These are phyloP conservation scores for Triplophysa bombifrons DNA, from an alignment of 2,797 vertebrate genomes.

Conservation along the genomic window DNA sequence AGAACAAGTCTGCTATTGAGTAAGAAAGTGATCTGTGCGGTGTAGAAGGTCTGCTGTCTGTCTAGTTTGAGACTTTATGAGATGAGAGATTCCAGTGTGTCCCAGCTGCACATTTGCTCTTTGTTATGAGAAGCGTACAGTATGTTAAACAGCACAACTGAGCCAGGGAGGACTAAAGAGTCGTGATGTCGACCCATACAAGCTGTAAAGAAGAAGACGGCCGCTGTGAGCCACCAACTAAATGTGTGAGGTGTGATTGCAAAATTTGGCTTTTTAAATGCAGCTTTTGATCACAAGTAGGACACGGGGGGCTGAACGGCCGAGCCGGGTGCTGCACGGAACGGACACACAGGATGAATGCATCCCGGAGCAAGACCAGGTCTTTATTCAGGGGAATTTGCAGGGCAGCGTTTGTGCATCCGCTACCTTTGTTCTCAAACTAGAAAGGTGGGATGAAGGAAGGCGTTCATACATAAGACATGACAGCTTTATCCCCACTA, in stretches of 20 bases:
- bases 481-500: conserved; percentile 36
- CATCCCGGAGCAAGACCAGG: conserved; percentile 33
- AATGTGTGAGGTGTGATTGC: conserved; percentile 3
- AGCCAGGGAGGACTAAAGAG: background rate
- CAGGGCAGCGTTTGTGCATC: conserved; percentile 47
- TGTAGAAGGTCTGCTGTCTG: too few relatives aligned
- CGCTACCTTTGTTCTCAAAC: conserved; percentile 46
- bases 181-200: background rate
- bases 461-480: conserved; percentile 27
- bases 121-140: background rate
- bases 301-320: conserved; percentile 50
- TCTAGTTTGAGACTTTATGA: background rate
- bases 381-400: conserved; percentile 42
- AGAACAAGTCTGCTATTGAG: too few relatives aligned
- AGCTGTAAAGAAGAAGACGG: background rate
- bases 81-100: background rate
- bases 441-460: conserved; percentile 41
- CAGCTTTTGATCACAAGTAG: conserved; percentile 51
- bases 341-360: conserved; percentile 52
- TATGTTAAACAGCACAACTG: background rate
- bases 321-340: conserved; percentile 32
- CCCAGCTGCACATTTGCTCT: background rate
- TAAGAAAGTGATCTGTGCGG: too few relatives aligned
- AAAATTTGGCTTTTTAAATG: conserved; percentile 39
- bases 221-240: background rate